Evolutionary conservation across 30 jellyfish, hydroid and myxozoan species (phyloP), one percentile per base, ranked within the genome.

Genomic region (Kudoa iwatai): DNA sequence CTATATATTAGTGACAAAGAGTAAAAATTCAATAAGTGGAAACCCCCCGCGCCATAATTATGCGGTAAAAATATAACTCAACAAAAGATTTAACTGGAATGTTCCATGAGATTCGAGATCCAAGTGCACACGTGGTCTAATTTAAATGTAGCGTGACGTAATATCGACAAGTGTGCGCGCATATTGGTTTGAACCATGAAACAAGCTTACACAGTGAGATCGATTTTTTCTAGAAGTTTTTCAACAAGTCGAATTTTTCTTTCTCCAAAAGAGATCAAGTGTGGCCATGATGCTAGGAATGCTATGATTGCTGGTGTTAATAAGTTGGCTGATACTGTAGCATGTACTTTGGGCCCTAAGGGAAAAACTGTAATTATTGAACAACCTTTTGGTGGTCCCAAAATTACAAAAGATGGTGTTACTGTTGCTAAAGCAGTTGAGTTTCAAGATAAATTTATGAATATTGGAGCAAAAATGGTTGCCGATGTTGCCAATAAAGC

Each of bases 361-460:
- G 65, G 65, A 4, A 21, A 64, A 3, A 43, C 21, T 32, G 65
- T 52, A 3, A 32, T 52, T 14, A 3, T 52, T 2, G 65, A 52
- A n/a, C 40, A 52, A 52, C 25, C 65, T 10, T 52, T 52, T 21
- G 65, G 65, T 6, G 65, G 64, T 3, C 65, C 65, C 4, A 3
- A 9, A 11, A 25, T 45, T 3, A 52, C 65, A 3, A 52, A 52
- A 45, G 65, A 52, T 21, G 65, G 65, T 15, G 54, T 43, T 10
- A 17, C 55, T 13, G 65, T 52, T 10, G 65, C 65, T 18, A 42
- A 44, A 11, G 65, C 24, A 43, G 23, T 52, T 20, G 56, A 25
- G 21, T 20, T 44, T 7, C 24, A 52, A 44, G 65, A 52, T 25
- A 52, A 52, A 52, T 43, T 43, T 4, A 64, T 19, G 21, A 44